Evolutionary conservation across 2,888 invertebrate genomes (phyloP), one percentile per base, ranked within the genome.

Genomic region (Nephrotoma flavescens): DNA sequence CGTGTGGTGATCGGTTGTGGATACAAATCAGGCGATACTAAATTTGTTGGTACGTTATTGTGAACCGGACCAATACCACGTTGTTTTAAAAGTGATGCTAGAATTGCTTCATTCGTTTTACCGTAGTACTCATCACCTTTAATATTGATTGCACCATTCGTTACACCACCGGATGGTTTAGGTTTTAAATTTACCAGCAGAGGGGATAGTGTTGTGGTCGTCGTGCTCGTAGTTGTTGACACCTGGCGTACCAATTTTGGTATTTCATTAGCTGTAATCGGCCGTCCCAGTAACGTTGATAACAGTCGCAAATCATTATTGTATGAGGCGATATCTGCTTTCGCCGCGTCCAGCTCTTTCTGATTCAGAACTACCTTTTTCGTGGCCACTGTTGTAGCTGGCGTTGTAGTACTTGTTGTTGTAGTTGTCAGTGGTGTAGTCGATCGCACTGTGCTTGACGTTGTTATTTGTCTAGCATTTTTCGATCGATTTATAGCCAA

Each of bases 11-110:
- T 86, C 89, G 86, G 90, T 87, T 44, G 52, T 4, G 41, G 41
- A 86, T 45, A 86, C 12, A 45, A 12, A 11, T 86, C 86, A 4
- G 42, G 42, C 7, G 85, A 19, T 19, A 85, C 89, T 89, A 90
- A 89, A 87, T 89, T 89, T 42, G 89, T 87, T 45, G 89, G 90
- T n/a, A 90, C 87, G 85, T 89, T 89, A 87, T 89, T 89, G 45
- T 89, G 95, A n/a, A 94, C 93, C 4, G 96, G 95, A 87, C 94
- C 95, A 88, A 95, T 95, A 71, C 95, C 95, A 89, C 95, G 94
- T 89, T 95, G 94, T 91, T 95, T 95, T 86, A 95, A 91, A 87
- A 95, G 91, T 3, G 95, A 94, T 0, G 95, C 95, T 42, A 95
- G 92, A 88, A 95, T 91, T 0, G 95, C 95, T 88, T 95, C 95